Base-by-base conservation (phyloP, 2,113 vertebrate genomes). In the Chaetodon auriga region DNA sequence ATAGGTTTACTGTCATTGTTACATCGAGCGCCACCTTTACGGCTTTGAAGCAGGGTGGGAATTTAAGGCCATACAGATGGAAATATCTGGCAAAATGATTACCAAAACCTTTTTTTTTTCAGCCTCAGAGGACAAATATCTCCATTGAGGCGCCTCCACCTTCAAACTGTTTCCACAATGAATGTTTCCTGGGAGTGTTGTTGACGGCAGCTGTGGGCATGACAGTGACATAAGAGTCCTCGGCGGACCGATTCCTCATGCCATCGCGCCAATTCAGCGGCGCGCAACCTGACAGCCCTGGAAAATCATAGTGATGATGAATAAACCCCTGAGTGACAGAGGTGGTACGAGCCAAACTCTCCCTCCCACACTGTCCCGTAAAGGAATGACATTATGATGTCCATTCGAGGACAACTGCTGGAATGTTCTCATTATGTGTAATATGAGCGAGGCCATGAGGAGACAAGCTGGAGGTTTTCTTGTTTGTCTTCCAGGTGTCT, bases 251-350 rank as follows among this genome's bases (percentile, higher is more conserved):
- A 48, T 78, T 83, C 66, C 71, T 82, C 75, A 73, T 21, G 53
- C 75, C 46, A 49, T 54, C 55, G n/a, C 74, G 38, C 43, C 46
- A 43, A 74, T 81, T 76, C 35, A 49, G 57, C 36, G 1, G 18
- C 25, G 4, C 41, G 13, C 57, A 36, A 71, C 41, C 41, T 70
- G 81, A 78, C 91, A 83, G 64, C n/a, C 1, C 19, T 0, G 36
- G 64, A 63, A 43, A 72, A 80, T 60, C 72, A 38, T 3, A 41
- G 7, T 0, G 51, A 78, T 83, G 89, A 86, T 88, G 80, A 87
- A 85, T 71, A 77, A 68, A 64, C 43, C n/a, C 10, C 30, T 51
- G 78, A 91, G 75, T 81, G 90, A 89, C 81, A 78, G 70, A 79
- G 70, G 63, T 13, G 82, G 68, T 21, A 7, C 57, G 15, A 66